Conservation (phyloP, 1,140 invertebrate genomes). For the Polyergus mexicanus region DNA sequence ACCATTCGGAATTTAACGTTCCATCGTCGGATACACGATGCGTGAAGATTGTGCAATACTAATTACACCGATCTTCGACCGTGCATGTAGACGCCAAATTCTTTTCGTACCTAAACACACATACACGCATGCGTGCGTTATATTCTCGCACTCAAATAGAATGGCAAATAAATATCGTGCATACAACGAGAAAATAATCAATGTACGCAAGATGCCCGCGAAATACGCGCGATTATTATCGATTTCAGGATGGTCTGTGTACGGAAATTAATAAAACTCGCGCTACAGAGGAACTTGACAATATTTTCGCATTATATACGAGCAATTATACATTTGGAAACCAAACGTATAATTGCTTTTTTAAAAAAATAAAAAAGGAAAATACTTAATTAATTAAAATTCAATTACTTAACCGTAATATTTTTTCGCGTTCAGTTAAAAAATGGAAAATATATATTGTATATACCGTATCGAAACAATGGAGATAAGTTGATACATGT, state of each 20-base stretch:
- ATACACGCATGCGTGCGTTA: background rate
- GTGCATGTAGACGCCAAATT: conserved; percentile 20
- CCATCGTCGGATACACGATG: background rate
- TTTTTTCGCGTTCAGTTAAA: background rate
- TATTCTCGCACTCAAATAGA: background rate
- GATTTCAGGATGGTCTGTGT: conserved; percentile 21
- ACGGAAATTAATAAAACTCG: background rate
- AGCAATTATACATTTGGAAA: background rate
- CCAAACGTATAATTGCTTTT: background rate
- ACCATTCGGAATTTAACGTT: conserved; percentile 15
- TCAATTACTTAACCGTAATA: background rate
- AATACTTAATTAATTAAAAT: background rate
- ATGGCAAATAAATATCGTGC: conserved; percentile 38
- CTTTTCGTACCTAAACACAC: conserved; percentile 4
- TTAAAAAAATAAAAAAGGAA: background rate
- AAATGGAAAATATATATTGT: no score
- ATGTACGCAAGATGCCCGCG: background rate
- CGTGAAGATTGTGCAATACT: conserved; percentile 1
- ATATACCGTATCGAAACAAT: background rate
- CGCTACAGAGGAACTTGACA: background rate
- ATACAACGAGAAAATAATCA: conserved; percentile 39
- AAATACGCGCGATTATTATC: conserved; percentile 20
- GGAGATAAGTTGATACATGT: background rate
- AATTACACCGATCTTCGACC: conserved; percentile 33
- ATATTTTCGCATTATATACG: background rate